Base-by-base conservation (phyloP, 1,140 invertebrate species). In the Aphis craccivora region DNA sequence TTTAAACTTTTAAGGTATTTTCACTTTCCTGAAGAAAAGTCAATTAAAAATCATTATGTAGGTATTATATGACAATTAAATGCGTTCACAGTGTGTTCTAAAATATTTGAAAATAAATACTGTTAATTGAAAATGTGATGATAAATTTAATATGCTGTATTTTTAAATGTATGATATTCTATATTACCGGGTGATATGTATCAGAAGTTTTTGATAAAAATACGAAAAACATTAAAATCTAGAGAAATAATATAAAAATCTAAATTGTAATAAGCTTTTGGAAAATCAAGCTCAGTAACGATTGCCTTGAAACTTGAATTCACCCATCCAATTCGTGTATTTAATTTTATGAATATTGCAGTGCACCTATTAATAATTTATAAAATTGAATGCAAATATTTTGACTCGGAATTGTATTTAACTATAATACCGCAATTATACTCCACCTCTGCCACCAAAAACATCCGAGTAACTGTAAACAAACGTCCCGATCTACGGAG, bases 371-470 rank as follows among this genome's bases (percentile, higher is more conserved):
- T 83, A 37, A 83, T 83, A 37, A 83, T 83, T 37, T 83, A 37
- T 83, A 20, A 37, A 83, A 83, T 83, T 22, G 18, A 83, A 83
- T 37, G n/a, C 7, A 83, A 83, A 37, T 37, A 35, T 83, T 83
- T 83, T 37, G 30, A 22, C 76, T 83, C 14, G 6, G 22, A 83
- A 83, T 35, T 35, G 8, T 37, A 37, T 37, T 83, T 37, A 83
- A 83, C 76, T 83, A n/a, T 83, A 83, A 83, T 37, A 83, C 35
- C 76, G 35, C n/a, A 35, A 83, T 83, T 83, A 37, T 83, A 83
- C 7, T 83, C 35, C 76, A 83, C 76, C 76, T 37, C 8, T 8
- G 35, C 76, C 20, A 83, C 76, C 23, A 83, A 37, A n/a, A 76
- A 76, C 60, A 76, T 35, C 30, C 60, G 14, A 76, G 60, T 18